Percentiles rank a stretch among this genome's conserved stretches.
Evolutionary conservation across 2,113 vertebrate species (phyloP).

Genomic region (Vulpes ferrilata): DNA sequence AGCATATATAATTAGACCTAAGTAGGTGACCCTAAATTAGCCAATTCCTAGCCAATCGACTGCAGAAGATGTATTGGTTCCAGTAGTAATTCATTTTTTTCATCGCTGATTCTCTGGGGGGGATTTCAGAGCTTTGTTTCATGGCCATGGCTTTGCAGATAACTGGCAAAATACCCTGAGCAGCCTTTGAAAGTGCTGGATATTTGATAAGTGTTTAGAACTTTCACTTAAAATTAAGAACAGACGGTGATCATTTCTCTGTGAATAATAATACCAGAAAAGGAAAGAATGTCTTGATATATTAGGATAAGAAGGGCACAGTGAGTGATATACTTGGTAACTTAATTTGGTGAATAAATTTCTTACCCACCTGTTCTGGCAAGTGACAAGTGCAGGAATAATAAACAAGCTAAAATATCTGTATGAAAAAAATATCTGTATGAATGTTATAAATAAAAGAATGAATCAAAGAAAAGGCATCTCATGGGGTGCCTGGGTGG

Average conservation of each 20-base stretch:
- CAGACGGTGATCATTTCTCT: conserved; percentile 54
- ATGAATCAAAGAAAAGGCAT: not conserved
- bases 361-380: not conserved
- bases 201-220: conserved; percentile 73
- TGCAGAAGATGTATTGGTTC: conserved; percentile 43
- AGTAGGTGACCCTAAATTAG: conserved; percentile 59
- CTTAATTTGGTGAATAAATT: conserved; percentile 44
- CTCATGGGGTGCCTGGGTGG: not conserved
- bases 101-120: conserved; percentile 45
- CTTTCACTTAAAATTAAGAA: conserved; percentile 62
- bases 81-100: conserved; percentile 35
- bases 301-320: not conserved
- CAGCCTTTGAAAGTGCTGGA: conserved; percentile 44
- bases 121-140: conserved; percentile 53
- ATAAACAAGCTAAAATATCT: not conserved
- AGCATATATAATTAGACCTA: conserved; percentile 28
- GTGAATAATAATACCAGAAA: conserved; percentile 53
- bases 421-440: not conserved
- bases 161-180: conserved; percentile 50
- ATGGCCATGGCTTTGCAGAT: conserved; percentile 38
- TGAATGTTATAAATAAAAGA: conserved; percentile 39
- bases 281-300: conserved; percentile 34
- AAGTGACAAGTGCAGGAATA: not conserved
- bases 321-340: conserved; percentile 29
- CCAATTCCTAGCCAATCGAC: conserved; percentile 43